Conservation (phyloP, 2,113 vertebrate species). For the Scomber colias region DNA sequence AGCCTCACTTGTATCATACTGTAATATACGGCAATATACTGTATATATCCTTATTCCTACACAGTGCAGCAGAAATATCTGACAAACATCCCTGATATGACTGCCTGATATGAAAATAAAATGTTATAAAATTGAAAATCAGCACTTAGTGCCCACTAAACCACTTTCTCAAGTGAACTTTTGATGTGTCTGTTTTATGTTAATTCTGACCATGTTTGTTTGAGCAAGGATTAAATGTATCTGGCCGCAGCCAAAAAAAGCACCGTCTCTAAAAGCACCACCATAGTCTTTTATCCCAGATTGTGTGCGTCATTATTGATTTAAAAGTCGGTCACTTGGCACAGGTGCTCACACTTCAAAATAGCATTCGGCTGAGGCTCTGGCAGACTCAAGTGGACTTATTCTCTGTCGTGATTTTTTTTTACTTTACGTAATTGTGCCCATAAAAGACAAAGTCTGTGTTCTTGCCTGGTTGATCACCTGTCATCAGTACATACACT, state of each 20-base stretch:
- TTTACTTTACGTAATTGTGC: constrained; percentile 17
- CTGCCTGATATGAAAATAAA: constrained; percentile 13
- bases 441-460: constrained; percentile 23
- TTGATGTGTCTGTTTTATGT: constrained; percentile 17
- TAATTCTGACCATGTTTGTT: constrained; percentile 14
- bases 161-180: constrained; percentile 6
- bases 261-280: constrained; percentile 23
- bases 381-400: constrained; percentile 20
- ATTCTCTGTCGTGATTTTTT: constrained; percentile 24
- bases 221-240: constrained; percentile 26
- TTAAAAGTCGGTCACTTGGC: constrained; percentile 58
- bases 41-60: not conserved
- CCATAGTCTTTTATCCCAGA: constrained; percentile 44
- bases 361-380: constrained; percentile 23
- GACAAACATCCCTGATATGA: not conserved
- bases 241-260: constrained; percentile 22
- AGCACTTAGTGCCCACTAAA: constrained; percentile 11
- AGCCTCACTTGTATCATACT: not conserved
- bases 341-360: constrained; percentile 49
- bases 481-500: constrained; percentile 25
- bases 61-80: constrained; percentile 8
- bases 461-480: not conserved
- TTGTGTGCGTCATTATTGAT: constrained; percentile 62
- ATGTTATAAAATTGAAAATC: constrained; percentile 1
- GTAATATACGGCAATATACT: too few species aligned